Base-by-base conservation (phyloP, 1,140 invertebrate species). In the Drosophila carrolli region DNA sequence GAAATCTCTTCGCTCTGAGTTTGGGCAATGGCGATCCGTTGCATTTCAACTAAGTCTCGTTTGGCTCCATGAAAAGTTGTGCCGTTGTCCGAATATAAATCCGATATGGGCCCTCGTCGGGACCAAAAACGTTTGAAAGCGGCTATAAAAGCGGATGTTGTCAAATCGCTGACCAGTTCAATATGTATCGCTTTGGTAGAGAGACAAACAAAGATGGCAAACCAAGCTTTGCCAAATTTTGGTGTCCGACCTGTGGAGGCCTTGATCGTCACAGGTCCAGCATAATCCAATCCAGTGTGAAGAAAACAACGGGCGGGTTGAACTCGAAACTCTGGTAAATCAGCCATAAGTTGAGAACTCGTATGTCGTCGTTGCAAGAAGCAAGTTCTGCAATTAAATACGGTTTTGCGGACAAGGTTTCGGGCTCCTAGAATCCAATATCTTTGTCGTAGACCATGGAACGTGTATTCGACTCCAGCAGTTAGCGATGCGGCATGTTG, bases 61-160 rank as follows among this genome's bases (percentile, higher is more conserved):
- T 53, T 56, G n/a, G 54, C 23, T 27, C n/a, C 38, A 27, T 56
- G 54, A 14, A 29, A 43, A 4, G 38, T 43, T 11, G 38, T 14
- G 13, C 54, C 54, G n/a, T 55, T 55, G 37, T 41, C 53, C 8
- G 37, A 55, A n/a, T 55, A 40, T 14, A 40, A 40, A 7, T 55
- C 53, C 1, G 29, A 53, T 13, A 53, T 53, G 6, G 35, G 32
- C 9, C 14, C 35, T 16, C 50, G 32, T 16, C 35, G 35, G 13
- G 11, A 40, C 32, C 32, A 37, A 27, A 38, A 54, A 1, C 14
- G 51, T 38, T 38, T 38, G 35, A 54, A 54, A 23, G 35, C 51
- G 16, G 35, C 53, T n/a, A 27, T 16, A 54, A 38, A 38, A 4
- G 48, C 9, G 29, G 48, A 16, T 14, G n/a, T 51, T 32, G n/a